Percentiles rank a stretch among this genome's conserved stretches.
Evolutionary conservation across 2,888 invertebrate genomes (phyloP).

Genomic region (Oscheius sp.): DNA sequence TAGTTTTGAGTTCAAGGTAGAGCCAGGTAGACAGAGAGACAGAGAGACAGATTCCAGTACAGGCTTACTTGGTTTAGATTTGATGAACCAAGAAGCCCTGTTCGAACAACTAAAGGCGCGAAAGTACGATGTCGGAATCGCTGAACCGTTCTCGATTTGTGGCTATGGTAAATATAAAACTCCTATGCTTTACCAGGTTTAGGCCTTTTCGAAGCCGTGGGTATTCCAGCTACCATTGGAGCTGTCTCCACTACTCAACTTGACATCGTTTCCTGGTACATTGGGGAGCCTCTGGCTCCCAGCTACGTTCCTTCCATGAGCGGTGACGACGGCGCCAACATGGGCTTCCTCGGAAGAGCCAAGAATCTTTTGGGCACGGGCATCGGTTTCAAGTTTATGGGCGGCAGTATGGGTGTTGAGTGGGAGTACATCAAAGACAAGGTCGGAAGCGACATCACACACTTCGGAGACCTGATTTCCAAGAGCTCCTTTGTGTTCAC

Average conservation of each 20-base stretch:
- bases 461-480: neutral
- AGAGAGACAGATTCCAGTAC: neutral
- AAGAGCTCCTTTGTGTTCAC: conserved; percentile 22
- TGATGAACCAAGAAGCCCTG: conserved; percentile 36
- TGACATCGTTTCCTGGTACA: conserved; percentile 43
- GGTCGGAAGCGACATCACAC: neutral
- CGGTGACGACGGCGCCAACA: conserved; percentile 2
- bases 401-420: neutral
- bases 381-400: neutral
- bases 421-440: neutral
- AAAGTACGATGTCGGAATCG: conserved; percentile 57
- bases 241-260: conserved; percentile 42
- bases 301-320: conserved; percentile 38
- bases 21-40: neutral
- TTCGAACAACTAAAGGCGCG: conserved; percentile 47
- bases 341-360: conserved; percentile 25
- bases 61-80: conserved; percentile 1
- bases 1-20: conserved; percentile 1
- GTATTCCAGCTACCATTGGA: conserved; percentile 37
- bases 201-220: conserved; percentile 22
- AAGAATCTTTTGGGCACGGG: neutral
- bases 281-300: conserved; percentile 42
- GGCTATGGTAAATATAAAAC: conserved; percentile 44
- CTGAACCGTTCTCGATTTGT: conserved; percentile 55
- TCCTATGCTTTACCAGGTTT: neutral